These are phyloP conservation scores for Idris sp. DNA, from an alignment of 1,140 invertebrate species.

Conservation along the genomic window DNA sequence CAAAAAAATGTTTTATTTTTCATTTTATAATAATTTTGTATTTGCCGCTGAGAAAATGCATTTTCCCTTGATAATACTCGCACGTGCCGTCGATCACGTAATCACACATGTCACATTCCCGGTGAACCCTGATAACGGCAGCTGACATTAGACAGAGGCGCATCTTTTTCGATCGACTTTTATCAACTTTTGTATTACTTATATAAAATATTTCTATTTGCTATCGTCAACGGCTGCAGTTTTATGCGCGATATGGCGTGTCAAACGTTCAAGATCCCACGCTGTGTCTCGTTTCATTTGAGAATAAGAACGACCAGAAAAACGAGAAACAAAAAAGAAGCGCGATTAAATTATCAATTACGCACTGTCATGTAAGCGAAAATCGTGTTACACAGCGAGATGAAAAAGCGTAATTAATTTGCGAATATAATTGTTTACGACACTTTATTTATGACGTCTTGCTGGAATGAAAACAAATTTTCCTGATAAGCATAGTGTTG, in stretches of 20 bases:
- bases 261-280: conserved; percentile 63
- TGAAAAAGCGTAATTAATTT: conserved; percentile 59
- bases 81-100: conserved; percentile 62
- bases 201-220: too few relatives aligned
- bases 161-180: conserved; percentile 55
- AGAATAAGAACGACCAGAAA: conserved; percentile 15
- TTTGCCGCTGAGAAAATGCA: too few relatives aligned
- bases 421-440: conserved; percentile 57
- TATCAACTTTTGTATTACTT: conserved; percentile 49
- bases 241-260: conserved; percentile 50
- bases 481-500: too few relatives aligned
- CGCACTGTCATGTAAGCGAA: conserved; percentile 49
- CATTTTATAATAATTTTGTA: too few relatives aligned
- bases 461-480: conserved; percentile 50
- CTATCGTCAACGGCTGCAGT: conserved; percentile 37
- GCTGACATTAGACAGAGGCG: conserved; percentile 61
- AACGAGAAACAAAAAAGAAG: conserved; percentile 17
- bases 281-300: conserved; percentile 32
- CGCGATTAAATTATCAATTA: conserved; percentile 58
- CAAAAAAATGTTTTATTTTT: too few relatives aligned
- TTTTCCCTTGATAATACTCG: too few relatives aligned
- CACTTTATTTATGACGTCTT: conserved; percentile 50
- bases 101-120: conserved; percentile 60
- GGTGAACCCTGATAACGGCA: conserved; percentile 58
- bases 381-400: conserved; percentile 29